A percentile compares a stretch with the other conserved stretches of the same genome.
phyloP scores from a whole-genome alignment of 2,888 invertebrate species.

The Tinea semifulvella region DNA sequence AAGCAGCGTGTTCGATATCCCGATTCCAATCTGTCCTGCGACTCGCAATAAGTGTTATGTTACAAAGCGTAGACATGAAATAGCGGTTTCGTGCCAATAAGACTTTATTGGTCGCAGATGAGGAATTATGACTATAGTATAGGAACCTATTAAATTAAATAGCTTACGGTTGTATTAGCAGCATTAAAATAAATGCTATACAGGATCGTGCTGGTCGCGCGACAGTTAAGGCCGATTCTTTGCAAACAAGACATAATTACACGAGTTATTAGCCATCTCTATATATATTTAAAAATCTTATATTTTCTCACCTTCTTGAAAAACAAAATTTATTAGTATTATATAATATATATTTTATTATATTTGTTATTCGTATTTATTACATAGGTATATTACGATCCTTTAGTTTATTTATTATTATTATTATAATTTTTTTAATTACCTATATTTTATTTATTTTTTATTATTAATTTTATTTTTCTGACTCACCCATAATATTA shows the following conservation, averaged over 20 bases:
- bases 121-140: slow-evolving; percentile 28
- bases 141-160: slow-evolving; percentile 13
- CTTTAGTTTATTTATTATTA: too few species aligned
- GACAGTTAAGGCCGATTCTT: slow-evolving; percentile 12
- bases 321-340: too few species aligned
- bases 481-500: too few species aligned
- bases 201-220: slow-evolving; percentile 4
- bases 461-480: too few species aligned
- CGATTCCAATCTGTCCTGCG: slow-evolving; percentile 32
- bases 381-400: too few species aligned
- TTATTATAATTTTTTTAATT: too few species aligned
- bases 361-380: too few species aligned
- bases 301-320: too few species aligned
- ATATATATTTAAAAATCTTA: too few species aligned
- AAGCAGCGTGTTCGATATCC: too few species aligned
- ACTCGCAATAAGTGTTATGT: slow-evolving; percentile 37
- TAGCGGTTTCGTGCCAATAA: slow-evolving; percentile 30
- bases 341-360: too few species aligned
- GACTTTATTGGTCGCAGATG: slow-evolving; percentile 34
- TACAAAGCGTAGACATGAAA: slow-evolving; percentile 29
- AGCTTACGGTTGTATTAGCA: slow-evolving; percentile 8
- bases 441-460: too few species aligned
- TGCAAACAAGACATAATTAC: slow-evolving; percentile 11
- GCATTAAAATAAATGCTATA: slow-evolving; percentile 13
- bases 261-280: neutral